Evolutionary conservation across 2,888 invertebrate genomes (phyloP), one percentile per base, ranked within the genome.

Genomic region (Pterostichus madidus): DNA sequence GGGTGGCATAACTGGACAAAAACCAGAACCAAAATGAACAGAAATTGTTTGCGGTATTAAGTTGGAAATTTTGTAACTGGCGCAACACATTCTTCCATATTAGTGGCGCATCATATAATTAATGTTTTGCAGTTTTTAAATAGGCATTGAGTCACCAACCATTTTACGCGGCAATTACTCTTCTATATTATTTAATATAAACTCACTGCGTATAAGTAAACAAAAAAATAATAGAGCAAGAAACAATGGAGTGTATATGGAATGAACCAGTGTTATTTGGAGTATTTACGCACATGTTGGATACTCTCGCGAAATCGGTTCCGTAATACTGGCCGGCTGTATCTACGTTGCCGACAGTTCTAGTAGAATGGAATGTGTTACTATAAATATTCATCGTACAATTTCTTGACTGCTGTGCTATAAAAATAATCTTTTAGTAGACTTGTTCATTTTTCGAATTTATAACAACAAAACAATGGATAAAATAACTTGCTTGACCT

Each of bases 361-460:
- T 64, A 64, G 71, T 52, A 68, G 81, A 81, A 81, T 75, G 81
- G 81, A 81, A 81, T 81, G 73, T 73, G 81, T 75, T 81, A 56
- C 81, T 81, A 81, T 59, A 81, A 81, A 81, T 81, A 81, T 56
- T 56, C 71, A 59, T 44, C 75, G 81, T 75, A 81, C 81, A 81
- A 81, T 81, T 81, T 81, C 81, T 81, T 81, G 75, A 75, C 75
- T 59, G 81, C 81, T 81, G 81, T 49, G 81, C 61, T 81, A 56
- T 75, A 75, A 81, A 81, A 81, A 81, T 81, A 81, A 81, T 81
- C 81, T 80, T 73, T 44, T 75, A 75, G 75, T 61, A 46, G n/a
- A 44, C 46, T 81, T 75, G 81, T 75, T 61, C 56, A 35, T 39
- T 81, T 56, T 44, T 75, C 44, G 17, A 13, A 24, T 75, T 80